phyloP scores from a whole-genome alignment of 2,888 invertebrate genomes.

The Catotricha subobsoleta region DNA sequence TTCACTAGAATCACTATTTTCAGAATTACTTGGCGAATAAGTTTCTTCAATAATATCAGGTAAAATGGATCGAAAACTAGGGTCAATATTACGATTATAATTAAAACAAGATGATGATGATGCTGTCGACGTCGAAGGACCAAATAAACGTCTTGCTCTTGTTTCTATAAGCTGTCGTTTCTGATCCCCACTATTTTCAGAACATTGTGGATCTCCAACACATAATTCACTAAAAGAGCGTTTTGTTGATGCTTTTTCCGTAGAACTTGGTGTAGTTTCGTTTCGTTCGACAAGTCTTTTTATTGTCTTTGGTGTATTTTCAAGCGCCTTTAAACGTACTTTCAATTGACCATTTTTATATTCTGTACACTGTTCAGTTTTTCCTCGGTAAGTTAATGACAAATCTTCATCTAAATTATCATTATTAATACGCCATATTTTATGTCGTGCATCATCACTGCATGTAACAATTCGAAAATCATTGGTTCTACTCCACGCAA shows the following conservation, averaged over 20 bases:
- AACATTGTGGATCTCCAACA: conserved; percentile 16
- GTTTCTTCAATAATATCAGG: conserved; percentile 10
- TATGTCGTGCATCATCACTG: conserved; percentile 64
- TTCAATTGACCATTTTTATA: not conserved
- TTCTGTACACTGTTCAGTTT: conserved; percentile 26
- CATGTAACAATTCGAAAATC: conserved; percentile 55
- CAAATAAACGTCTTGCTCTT: conserved; percentile 32
- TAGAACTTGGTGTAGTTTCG: conserved; percentile 21
- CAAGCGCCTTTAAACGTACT: conserved; percentile 16
- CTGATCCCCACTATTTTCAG: conserved; percentile 16
- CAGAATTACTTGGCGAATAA: conserved; percentile 6
- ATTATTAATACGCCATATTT: conserved; percentile 52
- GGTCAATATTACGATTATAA: not conserved
- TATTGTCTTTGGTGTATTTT: conserved; percentile 34
- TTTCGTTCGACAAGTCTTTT: conserved; percentile 30
- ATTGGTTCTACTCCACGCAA: conserved; percentile 51
- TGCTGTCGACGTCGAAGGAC: conserved; percentile 18
- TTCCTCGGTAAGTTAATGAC: conserved; percentile 29
- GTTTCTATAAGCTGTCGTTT: conserved; percentile 30
- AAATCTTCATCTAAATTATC: conserved; percentile 29
- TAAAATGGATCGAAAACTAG: not conserved
- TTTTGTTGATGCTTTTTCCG: conserved; percentile 21
- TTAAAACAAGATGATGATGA: conserved; percentile 5
- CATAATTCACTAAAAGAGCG: conserved; percentile 24
- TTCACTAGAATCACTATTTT: too few relatives aligned